A percentile compares a stretch with the other conserved stretches of the same genome.
Evolutionary conservation across 2,113 vertebrate genomes (phyloP).

Genomic region (Stercorarius parasiticus): DNA sequence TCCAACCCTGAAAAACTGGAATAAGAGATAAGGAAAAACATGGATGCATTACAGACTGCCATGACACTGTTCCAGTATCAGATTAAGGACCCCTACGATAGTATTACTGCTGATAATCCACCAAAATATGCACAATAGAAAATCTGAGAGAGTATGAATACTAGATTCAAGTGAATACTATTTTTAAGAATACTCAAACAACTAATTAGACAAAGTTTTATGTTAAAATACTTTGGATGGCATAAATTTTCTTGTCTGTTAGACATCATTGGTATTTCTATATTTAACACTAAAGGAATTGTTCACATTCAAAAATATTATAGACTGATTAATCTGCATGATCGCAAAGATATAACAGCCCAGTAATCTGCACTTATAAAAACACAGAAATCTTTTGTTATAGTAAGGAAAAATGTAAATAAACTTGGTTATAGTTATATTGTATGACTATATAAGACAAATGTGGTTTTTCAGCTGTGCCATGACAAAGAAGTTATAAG

Average conservation of each 20-base stretch:
- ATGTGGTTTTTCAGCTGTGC: not conserved
- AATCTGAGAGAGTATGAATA: not conserved
- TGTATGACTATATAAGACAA: not conserved
- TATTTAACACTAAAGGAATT: not conserved
- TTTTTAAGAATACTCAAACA: not conserved
- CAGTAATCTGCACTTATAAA: not conserved
- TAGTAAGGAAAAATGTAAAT: not conserved
- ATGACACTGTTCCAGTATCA: not conserved
- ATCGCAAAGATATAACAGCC: not conserved
- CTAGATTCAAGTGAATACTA: not conserved
- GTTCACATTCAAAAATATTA: not conserved
- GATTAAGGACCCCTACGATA: not conserved
- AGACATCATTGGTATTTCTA: not conserved
- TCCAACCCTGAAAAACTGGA: not conserved
- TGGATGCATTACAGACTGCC: not conserved
- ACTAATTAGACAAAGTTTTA: not conserved
- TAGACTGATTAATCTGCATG: not conserved
- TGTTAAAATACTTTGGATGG: not conserved
- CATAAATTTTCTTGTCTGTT: not conserved
- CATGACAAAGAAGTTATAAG: not conserved
- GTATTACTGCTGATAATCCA: not conserved
- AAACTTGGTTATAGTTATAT: not conserved
- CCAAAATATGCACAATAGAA: not conserved
- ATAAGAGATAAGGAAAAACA: not conserved
- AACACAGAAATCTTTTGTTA: not conserved